phyloP scores from a whole-genome alignment of 1,140 invertebrate species.

The Diabrotica virgifera region DNA sequence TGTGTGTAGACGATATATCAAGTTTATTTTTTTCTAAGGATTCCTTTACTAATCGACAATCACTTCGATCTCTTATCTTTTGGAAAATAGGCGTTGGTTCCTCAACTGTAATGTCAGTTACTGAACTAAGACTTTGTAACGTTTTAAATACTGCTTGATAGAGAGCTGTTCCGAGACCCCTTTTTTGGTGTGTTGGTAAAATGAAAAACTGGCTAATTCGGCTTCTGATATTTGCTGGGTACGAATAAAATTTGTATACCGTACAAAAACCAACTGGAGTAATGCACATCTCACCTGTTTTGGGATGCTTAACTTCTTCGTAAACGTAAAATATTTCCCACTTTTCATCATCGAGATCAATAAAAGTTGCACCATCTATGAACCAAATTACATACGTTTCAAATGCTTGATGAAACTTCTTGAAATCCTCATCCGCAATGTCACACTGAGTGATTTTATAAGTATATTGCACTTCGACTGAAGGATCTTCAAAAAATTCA shows the following conservation, averaged over 20 bases:
- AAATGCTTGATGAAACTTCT: slow-evolving; percentile 76
- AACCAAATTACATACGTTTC: slow-evolving; percentile 94
- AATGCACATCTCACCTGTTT: slow-evolving; percentile 62
- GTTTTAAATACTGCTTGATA: slow-evolving; percentile 29
- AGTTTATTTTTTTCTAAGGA: slow-evolving; percentile 18
- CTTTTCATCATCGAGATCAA: slow-evolving; percentile 87
- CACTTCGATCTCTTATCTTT: slow-evolving; percentile 37
- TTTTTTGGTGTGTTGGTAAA: slow-evolving; percentile 83
- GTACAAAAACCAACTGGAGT: slow-evolving; percentile 84
- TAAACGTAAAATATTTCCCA: slow-evolving; percentile 91
- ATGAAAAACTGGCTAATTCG: slow-evolving; percentile 90
- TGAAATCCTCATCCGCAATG: slow-evolving; percentile 67
- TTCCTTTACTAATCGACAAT: slow-evolving; percentile 26
- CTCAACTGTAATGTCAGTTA: slow-evolving; percentile 38
- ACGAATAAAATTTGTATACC: slow-evolving; percentile 93
- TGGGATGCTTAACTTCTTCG: slow-evolving; percentile 69
- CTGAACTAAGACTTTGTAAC: slow-evolving; percentile 19
- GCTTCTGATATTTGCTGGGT: slow-evolving; percentile 81
- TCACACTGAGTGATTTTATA: slow-evolving; percentile 83
- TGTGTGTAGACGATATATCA: slow-evolving; percentile 12
- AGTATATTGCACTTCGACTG: slow-evolving; percentile 53
- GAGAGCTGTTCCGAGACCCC: slow-evolving; percentile 75
- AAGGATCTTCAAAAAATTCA: slow-evolving; percentile 31
- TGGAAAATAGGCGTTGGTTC: slow-evolving; percentile 36
- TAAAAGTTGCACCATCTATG: slow-evolving; percentile 89